A percentile compares a stretch with the other conserved stretches of the same genome.
Evolutionary conservation across 2,888 invertebrate genomes (phyloP).

Genomic region (Cylindroiulus punctatus): DNA sequence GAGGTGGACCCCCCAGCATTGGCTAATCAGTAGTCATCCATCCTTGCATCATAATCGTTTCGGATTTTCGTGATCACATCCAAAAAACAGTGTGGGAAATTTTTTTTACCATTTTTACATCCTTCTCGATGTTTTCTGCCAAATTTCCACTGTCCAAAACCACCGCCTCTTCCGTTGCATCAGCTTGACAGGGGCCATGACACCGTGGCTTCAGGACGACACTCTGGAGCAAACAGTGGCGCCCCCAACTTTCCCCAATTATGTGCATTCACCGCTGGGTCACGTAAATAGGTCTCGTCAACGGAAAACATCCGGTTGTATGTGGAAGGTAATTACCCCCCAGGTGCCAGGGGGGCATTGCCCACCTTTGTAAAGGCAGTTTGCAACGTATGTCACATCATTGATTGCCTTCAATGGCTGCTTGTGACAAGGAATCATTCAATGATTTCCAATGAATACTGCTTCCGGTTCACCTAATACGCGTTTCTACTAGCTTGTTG

Average conservation of each 20-base stretch:
- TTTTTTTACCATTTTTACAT: not conserved
- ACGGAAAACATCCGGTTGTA: not conserved
- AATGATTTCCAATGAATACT: not conserved
- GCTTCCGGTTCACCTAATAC: slow-evolving; percentile 17
- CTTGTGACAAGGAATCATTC: slow-evolving; percentile 6
- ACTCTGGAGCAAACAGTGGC: slow-evolving; percentile 8
- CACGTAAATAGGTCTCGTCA: slow-evolving; percentile 15
- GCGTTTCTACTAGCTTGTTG: not conserved
- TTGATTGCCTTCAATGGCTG: not conserved
- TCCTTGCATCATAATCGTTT: slow-evolving; percentile 11
- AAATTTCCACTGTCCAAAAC: not conserved
- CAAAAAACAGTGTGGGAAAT: slow-evolving; percentile 34
- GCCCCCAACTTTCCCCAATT: not conserved
- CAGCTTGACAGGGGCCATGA: not conserved
- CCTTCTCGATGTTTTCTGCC: not conserved
- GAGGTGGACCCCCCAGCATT: not conserved
- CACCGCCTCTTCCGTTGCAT: slow-evolving; percentile 42
- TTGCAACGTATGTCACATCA: slow-evolving; percentile 30
- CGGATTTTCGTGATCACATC: not conserved
- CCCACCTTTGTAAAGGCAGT: slow-evolving; percentile 29
- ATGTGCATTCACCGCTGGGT: not conserved
- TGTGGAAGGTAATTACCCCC: not conserved
- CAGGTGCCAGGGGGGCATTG: slow-evolving; percentile 34
- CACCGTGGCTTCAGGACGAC: not conserved
- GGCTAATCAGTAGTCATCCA: slow-evolving; percentile 19